A percentile compares a stretch with the other conserved stretches of the same genome.
phyloP scores from a whole-genome alignment of 2,888 invertebrate genomes.

The Drosophila paramelanica region DNA sequence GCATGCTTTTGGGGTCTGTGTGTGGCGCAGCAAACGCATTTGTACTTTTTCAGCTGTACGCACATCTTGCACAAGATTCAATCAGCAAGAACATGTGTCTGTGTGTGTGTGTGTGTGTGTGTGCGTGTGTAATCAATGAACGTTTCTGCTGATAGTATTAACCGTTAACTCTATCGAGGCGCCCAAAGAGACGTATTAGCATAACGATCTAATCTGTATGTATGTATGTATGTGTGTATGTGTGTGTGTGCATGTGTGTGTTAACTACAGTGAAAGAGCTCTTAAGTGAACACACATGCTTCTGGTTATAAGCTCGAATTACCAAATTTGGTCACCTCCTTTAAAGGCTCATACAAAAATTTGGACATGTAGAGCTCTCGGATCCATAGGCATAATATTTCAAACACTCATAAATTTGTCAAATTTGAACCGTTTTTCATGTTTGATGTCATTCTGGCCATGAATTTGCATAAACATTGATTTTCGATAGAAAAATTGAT shows the following conservation, averaged over 20 bases:
- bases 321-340: too few species aligned
- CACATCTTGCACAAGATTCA: conserved; percentile 55
- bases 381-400: too few species aligned
- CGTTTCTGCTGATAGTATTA: conserved; percentile 42
- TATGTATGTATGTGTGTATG: neutral
- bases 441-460: too few species aligned
- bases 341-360: too few species aligned
- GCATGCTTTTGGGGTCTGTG: neutral
- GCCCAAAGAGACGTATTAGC: conserved; percentile 39
- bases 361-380: too few species aligned
- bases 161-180: conserved; percentile 35
- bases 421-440: too few species aligned
- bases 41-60: conserved; percentile 53
- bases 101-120: conserved; percentile 10
- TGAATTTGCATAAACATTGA: too few species aligned
- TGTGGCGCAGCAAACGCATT: conserved; percentile 23
- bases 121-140: conserved; percentile 50
- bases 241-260: too few species aligned
- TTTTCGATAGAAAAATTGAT: too few species aligned
- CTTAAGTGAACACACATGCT: too few species aligned
- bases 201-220: conserved; percentile 40
- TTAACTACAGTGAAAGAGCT: neutral
- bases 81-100: conserved; percentile 16
- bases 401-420: too few species aligned
- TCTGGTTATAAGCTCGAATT: too few species aligned